Evolutionary conservation across 2,113 vertebrate genomes (phyloP).

Genomic region (Tauraco erythrolophus): DNA sequence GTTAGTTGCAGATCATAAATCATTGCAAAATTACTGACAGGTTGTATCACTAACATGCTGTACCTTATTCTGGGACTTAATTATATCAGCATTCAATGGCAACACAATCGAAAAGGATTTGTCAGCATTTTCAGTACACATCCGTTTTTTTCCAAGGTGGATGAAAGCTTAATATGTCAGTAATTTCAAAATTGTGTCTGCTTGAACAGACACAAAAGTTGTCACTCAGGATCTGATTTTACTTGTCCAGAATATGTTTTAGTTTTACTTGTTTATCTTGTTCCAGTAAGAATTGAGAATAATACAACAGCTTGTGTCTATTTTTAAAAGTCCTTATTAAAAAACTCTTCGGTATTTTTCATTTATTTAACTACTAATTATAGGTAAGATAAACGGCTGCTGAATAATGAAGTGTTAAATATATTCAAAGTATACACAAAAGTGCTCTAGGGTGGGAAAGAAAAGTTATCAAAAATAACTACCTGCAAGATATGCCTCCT

Average conservation of each 20-base stretch:
- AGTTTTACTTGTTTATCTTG: not conserved
- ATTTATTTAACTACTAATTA: conserved; percentile 5
- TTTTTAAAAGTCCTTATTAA: not conserved
- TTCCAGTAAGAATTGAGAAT: not conserved
- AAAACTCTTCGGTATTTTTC: not conserved
- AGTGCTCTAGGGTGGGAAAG: not conserved
- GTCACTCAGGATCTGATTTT: not conserved
- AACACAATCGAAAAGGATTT: not conserved
- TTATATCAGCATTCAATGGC: not conserved
- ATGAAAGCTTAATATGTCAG: not conserved
- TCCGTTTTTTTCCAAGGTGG: not conserved
- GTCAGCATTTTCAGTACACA: conserved; percentile 2
- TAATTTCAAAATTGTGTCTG: not conserved
- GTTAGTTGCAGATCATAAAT: conserved; percentile 22
- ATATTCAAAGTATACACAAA: not conserved
- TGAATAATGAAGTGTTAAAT: not conserved
- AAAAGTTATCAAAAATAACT: conserved; percentile 37
- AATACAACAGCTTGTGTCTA: not conserved
- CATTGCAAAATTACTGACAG: conserved; percentile 5
- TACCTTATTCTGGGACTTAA: conserved; percentile 18
- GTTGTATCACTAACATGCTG: not conserved
- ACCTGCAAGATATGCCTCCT: not conserved
- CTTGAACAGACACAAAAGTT: not conserved
- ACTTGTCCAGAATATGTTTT: not conserved
- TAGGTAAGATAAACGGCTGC: not conserved